These are phyloP conservation scores for Genyomyrus donnyi DNA, from an alignment of 2,113 vertebrate genomes.

Conservation along the genomic window DNA sequence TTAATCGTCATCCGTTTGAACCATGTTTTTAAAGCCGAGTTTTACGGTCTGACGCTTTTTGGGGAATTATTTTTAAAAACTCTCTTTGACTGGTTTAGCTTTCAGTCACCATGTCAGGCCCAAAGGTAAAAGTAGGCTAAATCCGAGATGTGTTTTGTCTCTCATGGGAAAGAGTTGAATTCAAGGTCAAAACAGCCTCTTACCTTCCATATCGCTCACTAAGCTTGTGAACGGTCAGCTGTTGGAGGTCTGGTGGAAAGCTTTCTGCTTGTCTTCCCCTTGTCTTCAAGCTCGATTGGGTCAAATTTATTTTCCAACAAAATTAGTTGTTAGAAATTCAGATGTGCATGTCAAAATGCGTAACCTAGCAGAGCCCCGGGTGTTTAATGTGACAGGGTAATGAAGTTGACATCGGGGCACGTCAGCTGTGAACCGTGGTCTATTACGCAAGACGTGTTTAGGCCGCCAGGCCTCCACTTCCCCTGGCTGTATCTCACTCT, in stretches of 20 bases:
- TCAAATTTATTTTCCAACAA: background rate
- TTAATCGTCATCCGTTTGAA: background rate
- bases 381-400: conserved; percentile 44
- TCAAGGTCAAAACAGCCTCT: background rate
- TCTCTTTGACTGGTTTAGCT: background rate
- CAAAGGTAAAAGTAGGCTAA: background rate
- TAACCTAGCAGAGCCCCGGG: conserved; percentile 38
- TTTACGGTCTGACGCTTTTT: background rate
- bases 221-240: background rate
- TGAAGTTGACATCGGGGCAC: conserved; percentile 29
- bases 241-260: background rate
- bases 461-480: conserved; percentile 26
- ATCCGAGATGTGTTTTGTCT: background rate
- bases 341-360: conserved; percentile 40
- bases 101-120: background rate
- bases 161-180: background rate
- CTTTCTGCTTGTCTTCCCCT: background rate
- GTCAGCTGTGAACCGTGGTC: conserved; percentile 47
- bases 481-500: conserved; percentile 28
- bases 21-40: background rate
- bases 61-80: background rate
- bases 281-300: background rate
- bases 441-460: conserved; percentile 40
- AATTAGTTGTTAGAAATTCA: conserved; percentile 34
- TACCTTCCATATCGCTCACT: background rate